Base-by-base conservation (phyloP, 2,888 invertebrate genomes). In the Onchidella celtica region DNA sequence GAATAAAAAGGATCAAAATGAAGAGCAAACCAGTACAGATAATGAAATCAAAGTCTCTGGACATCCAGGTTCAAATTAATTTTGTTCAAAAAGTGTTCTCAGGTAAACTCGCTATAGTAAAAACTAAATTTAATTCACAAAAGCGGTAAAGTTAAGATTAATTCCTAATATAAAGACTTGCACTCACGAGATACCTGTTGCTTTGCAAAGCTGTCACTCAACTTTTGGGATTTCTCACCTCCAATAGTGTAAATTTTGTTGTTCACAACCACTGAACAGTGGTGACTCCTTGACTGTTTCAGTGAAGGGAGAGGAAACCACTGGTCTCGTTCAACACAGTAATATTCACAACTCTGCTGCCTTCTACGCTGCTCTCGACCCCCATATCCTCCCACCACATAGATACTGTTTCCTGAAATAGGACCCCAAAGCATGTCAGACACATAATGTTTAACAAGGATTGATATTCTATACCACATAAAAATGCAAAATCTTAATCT, bases 341-440 rank as follows among this genome's bases (percentile, higher is more conserved):
- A 75, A 14, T n/a, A 38, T 47, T 75, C 75, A 65, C 75, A 75
- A 17, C 21, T 75, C 36, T 75, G 75, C 40, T 27, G 40, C 38
- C 75, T 34, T 29, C 75, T 61, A 2, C 38, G 36, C 4, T 47
- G 75, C 6, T 63, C 40, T 14, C 32, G 3, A 3, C 75, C 75
- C 1, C 75, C 75, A 65, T 75, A 75, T 6, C 75, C 75, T 40
- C 75, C 73, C 29, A 32, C n/a, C 32, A 73, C 59, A 59, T 34
- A 57, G 1, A 73, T 73, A 34, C 24, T 36, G 14, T 73, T 57
- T 55, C 57, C 73, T 73, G 73, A 47, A 73, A 59, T 57, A 29
- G 11, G 32, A 4, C 11, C 14, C 29, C 24, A 55, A 55, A 24
- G n/a, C 24, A 24, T 17, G n/a, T n/a, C 3, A 40, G 14, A 40